Conservation (phyloP, 2,888 invertebrate species). For the Podabrus alpinus region DNA sequence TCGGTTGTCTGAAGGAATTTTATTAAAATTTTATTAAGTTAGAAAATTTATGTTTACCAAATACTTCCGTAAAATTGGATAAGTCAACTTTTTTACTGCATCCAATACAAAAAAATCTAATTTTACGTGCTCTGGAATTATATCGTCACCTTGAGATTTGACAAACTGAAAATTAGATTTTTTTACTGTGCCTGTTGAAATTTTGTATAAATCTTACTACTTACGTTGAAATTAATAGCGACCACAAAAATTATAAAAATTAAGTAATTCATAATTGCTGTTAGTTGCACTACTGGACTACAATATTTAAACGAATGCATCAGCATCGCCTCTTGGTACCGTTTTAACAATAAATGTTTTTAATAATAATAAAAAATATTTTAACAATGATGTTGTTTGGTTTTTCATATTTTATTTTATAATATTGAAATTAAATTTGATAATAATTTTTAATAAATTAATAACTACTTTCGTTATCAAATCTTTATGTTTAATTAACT, state of each 20-base stretch:
- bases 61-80: neutral
- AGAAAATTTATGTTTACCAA: neutral
- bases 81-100: neutral
- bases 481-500: neutral
- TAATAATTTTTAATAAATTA: too few species aligned
- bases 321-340: neutral
- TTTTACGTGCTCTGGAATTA: neutral
- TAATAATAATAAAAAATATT: neutral
- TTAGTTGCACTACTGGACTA: neutral
- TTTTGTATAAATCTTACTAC: neutral
- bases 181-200: neutral
- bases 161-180: neutral
- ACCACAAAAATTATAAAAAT: neutral
- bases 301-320: neutral
- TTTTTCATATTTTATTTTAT: too few species aligned
- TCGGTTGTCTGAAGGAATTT: neutral
- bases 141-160: neutral
- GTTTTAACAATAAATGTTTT: neutral
- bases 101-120: neutral
- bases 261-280: neutral
- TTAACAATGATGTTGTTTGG: too few species aligned
- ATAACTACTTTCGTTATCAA: too few species aligned
- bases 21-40: neutral
- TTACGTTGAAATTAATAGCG: neutral
- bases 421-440: too few species aligned